Conservation (phyloP, 1,140 invertebrate genomes). For the Goniozus legneri region DNA sequence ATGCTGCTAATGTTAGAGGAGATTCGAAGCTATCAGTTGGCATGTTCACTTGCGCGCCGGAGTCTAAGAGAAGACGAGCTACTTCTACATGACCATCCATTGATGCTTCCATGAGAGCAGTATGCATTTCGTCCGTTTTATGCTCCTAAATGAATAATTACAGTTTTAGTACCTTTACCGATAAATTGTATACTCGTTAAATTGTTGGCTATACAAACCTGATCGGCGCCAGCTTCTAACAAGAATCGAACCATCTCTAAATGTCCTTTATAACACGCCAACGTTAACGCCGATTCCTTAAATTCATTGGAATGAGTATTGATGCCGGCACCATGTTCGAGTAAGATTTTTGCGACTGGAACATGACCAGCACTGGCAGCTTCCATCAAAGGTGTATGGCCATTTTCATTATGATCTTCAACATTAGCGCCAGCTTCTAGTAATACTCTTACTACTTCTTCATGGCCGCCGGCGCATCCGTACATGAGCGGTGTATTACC, state of each 20-base stretch:
- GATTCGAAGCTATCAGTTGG: conserved; percentile 99
- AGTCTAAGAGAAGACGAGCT: conserved; percentile 85
- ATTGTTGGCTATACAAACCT: conserved; percentile 49
- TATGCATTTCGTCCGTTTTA: conserved; percentile 99
- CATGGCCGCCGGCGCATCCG: conserved; percentile 94
- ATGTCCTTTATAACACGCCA: conserved; percentile 98
- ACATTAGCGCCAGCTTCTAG: conserved; percentile 91
- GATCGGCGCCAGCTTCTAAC: conserved; percentile 88
- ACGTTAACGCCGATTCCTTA: conserved; percentile 91
- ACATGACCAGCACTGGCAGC: conserved; percentile 96
- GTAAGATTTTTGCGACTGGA: conserved; percentile 86
- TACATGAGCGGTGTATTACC: conserved; percentile 98
- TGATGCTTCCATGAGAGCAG: conserved; percentile 98
- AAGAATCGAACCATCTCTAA: conserved; percentile 96
- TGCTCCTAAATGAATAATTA: conserved; percentile 64
- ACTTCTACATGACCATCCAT: conserved; percentile 99
- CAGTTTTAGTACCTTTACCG: not conserved
- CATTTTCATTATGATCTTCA: conserved; percentile 98
- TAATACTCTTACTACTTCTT: conserved; percentile 84
- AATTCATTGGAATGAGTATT: conserved; percentile 99
- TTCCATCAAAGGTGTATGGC: conserved; percentile 98
- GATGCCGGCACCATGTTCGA: conserved; percentile 91
- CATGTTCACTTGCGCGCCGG: conserved; percentile 99
- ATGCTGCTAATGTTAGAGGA: conserved; percentile 94
- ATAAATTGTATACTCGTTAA: not conserved